Evolutionary conservation across 2,113 vertebrate genomes (phyloP).

Genomic region (Platichthys flesus): DNA sequence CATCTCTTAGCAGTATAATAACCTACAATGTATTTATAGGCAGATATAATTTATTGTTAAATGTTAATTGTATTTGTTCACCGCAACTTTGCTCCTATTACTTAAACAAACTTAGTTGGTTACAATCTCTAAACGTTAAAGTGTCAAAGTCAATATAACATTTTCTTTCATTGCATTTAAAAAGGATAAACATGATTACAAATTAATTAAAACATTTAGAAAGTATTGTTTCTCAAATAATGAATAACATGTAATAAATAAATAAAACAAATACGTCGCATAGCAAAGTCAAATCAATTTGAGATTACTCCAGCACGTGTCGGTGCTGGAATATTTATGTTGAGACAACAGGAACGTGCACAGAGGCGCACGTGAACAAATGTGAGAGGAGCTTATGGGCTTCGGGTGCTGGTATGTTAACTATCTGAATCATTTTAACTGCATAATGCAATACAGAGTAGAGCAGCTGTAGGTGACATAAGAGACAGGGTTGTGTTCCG

Average conservation of each 20-base stretch:
- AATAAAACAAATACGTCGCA: background rate
- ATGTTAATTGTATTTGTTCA: background rate
- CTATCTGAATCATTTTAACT: constrained; percentile 41
- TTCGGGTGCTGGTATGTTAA: constrained; percentile 7
- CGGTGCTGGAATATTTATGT: constrained; percentile 48
- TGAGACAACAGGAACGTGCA: constrained; percentile 24
- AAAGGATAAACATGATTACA: too few species aligned
- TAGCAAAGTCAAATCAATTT: constrained; percentile 11
- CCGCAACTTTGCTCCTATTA: too few species aligned
- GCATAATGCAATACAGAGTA: constrained; percentile 7
- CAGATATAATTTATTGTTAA: background rate
- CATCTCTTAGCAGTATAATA: too few species aligned
- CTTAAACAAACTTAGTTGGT: too few species aligned
- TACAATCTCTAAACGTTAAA: too few species aligned
- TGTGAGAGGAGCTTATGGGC: constrained; percentile 9
- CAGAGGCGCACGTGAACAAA: constrained; percentile 3
- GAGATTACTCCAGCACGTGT: constrained; percentile 45
- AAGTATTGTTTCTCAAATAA: background rate
- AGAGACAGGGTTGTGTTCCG: background rate
- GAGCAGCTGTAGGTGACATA: constrained; percentile 24
- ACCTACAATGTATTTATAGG: too few species aligned
- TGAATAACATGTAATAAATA: too few species aligned
- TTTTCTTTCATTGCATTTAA: too few species aligned
- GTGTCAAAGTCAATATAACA: too few species aligned
- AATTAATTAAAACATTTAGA: too few species aligned